These are phyloP conservation scores for Rhinoptilus africanus DNA, from an alignment of 2,113 vertebrate genomes.

Conservation along the genomic window DNA sequence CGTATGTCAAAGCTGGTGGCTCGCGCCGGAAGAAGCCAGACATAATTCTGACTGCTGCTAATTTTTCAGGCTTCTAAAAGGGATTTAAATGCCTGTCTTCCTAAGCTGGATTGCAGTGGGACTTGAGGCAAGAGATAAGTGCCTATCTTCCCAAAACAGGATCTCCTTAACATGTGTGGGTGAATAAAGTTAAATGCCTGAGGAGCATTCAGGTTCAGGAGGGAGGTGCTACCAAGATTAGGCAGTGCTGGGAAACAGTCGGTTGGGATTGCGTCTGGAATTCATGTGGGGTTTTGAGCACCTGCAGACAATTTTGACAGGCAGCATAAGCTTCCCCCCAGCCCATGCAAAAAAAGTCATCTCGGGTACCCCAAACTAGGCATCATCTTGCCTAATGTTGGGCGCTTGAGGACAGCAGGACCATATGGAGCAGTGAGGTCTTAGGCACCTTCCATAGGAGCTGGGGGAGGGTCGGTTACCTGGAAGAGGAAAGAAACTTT, in stretches of 20 bases:
- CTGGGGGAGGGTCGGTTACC: neutral
- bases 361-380: neutral
- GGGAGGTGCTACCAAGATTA: constrained; percentile 34
- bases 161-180: constrained; percentile 54
- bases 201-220: constrained; percentile 40
- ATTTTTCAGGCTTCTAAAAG: constrained; percentile 37
- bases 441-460: neutral
- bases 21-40: neutral
- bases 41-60: constrained; percentile 31
- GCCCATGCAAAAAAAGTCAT: neutral
- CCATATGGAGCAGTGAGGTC: rapidly evolving
- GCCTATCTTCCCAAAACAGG: constrained; percentile 55
- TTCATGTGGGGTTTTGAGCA: neutral
- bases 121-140: constrained; percentile 61
- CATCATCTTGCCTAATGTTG: neutral
- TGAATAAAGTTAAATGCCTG: constrained; percentile 40
- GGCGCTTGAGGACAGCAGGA: neutral
- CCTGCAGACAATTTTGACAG: neutral
- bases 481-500: neutral
- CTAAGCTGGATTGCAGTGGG: constrained; percentile 31
- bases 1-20: neutral
- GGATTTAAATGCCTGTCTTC: constrained; percentile 56
- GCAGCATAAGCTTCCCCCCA: neutral
- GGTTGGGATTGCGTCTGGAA: neutral
- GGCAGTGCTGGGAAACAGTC: constrained; percentile 14